Evolutionary conservation across 2,888 invertebrate species (phyloP).

Genomic region (Lasioglossum zephyrum): DNA sequence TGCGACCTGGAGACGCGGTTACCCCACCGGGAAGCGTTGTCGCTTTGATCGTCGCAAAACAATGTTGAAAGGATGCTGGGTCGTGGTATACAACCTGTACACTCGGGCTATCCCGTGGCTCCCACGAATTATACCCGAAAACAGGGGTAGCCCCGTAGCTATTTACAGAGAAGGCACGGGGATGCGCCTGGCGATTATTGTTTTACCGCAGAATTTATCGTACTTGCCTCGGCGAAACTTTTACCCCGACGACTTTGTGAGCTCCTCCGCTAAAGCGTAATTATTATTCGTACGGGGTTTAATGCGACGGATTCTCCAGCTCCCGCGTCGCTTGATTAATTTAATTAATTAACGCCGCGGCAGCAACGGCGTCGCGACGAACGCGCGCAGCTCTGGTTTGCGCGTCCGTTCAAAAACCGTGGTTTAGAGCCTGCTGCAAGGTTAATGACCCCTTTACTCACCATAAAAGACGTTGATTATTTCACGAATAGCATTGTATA

Average conservation of each 20-base stretch:
- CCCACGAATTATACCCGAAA: conserved; percentile 43
- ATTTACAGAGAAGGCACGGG: neutral
- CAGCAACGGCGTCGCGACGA: neutral
- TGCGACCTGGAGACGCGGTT: conserved; percentile 35
- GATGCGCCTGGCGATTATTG: conserved; percentile 38
- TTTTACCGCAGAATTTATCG: conserved; percentile 46
- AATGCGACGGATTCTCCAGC: neutral
- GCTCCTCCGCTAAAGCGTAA: neutral
- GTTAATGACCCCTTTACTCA: neutral
- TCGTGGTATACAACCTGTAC: conserved; percentile 27
- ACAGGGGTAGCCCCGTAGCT: neutral
- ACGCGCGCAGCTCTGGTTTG: neutral
- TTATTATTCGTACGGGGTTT: conserved; percentile 12
- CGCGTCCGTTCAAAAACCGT: neutral
- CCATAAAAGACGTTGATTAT: neutral
- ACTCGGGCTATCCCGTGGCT: conserved; percentile 31
- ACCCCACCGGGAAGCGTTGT: conserved; percentile 29
- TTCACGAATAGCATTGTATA: neutral
- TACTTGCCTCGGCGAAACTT: conserved; percentile 19
- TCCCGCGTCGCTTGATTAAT: conserved; percentile 33
- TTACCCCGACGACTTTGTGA: conserved; percentile 27
- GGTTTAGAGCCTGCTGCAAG: neutral
- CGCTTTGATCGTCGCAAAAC: conserved; percentile 56
- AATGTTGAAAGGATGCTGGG: conserved; percentile 49
- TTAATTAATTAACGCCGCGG: conserved; percentile 47